A percentile compares a stretch with the other conserved stretches of the same genome.
phyloP scores from a whole-genome alignment of 92 coral and sea anemone genomes.

The Zoanthus solanderi region DNA sequence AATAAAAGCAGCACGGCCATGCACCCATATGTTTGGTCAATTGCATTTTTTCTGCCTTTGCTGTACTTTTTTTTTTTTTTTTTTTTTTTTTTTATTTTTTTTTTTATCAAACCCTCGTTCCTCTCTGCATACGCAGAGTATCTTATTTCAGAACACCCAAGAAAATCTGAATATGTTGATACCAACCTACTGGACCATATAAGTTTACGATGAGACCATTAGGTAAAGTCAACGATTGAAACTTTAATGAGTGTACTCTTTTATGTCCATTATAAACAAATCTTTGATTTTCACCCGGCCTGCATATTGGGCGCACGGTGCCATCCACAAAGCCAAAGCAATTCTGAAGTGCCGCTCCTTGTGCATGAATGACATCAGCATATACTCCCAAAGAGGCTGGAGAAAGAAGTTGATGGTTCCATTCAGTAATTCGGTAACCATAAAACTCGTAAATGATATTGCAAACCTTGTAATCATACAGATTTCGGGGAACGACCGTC shows the following conservation, averaged over 20 bases:
- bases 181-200: slow-evolving; percentile 26
- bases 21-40: background rate
- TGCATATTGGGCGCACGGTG: slow-evolving; percentile 28
- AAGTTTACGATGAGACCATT: slow-evolving; percentile 7
- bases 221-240: slow-evolving; percentile 32
- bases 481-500: slow-evolving; percentile 17
- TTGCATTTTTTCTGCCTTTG: slow-evolving; percentile 10
- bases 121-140: background rate
- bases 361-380: slow-evolving; percentile 41
- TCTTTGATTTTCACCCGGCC: slow-evolving; percentile 23
- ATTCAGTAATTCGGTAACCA: slow-evolving; percentile 42
- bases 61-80: background rate
- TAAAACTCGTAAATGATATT: slow-evolving; percentile 34
- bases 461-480: slow-evolving; percentile 37
- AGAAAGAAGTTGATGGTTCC: slow-evolving; percentile 42
- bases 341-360: background rate
- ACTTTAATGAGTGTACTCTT: slow-evolving; percentile 11
- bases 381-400: slow-evolving; percentile 14
- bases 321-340: slow-evolving; percentile 9
- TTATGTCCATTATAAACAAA: slow-evolving; percentile 9
- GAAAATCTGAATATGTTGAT: slow-evolving; percentile 11
- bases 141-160: background rate
- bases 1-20: slow-evolving; percentile 2
- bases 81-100: slow-evolving; percentile 13
- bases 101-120: slow-evolving; percentile 5